Base-by-base conservation (phyloP, 1,140 invertebrate genomes). In the Ceratosolen solmsi region DNA sequence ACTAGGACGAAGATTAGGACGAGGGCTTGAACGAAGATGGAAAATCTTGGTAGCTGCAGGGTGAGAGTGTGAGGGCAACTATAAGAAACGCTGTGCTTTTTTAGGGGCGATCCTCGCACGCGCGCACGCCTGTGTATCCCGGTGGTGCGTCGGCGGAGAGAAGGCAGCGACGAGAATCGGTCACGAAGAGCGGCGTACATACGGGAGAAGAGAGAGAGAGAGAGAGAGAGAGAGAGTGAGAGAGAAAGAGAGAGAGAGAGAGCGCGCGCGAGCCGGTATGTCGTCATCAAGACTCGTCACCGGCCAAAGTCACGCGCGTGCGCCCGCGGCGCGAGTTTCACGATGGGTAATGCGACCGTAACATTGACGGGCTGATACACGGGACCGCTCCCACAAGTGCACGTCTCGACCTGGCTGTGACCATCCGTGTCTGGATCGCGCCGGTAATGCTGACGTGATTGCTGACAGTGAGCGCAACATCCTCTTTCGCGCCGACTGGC, bases 401-500 rank as follows among this genome's bases (percentile, higher is more conserved):
- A 25, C 13, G 25, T 49, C 20, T 20, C 71, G 49, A 0, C 71
- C 3, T 54, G 5, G 5, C 13, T 15, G 51, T 54, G 51, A 54
- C 51, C 51, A 15, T 15, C 27, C 41, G 46, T 27, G 46, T 27
- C 41, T 2, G 38, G 7, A 4, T 30, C 68, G 22, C 51, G 51
- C 11, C 51, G 49, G 54, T 56, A 58, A 25, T 22, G 27, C 20
- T 58, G 49, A 36, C 51, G 49, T 33, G 36, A 58, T 27, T 22
- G 27, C 20, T 58, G 49, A 36, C 36, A 22, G 7, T 0, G 41
- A 38, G 70, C 41, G 41, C 41, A 27, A 22, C 70, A 49, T 72
- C 46, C 70, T 72, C 70, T 72, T 51, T 49, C n/a, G 25, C 70
- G 70, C 70, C 70, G 41, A 46, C 70, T 49, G 70, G 70, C n/a